A percentile compares a stretch with the other conserved stretches of the same genome.
Conservation (phyloP, 2,888 invertebrate genomes). For the Noctua janthina region DNA sequence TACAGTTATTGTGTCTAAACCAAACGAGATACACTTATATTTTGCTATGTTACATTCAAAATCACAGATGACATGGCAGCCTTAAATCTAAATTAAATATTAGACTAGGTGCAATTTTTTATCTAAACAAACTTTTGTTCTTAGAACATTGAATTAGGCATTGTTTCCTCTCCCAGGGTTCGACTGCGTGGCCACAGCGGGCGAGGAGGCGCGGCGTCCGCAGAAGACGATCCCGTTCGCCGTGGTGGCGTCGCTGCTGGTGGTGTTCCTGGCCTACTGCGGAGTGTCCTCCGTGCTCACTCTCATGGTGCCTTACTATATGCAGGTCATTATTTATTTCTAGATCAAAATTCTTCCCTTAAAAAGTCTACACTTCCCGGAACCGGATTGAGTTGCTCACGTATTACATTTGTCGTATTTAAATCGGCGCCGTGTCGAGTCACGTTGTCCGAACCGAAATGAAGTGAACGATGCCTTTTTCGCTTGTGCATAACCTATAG, state of each 20-base stretch:
- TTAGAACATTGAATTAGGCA: background rate
- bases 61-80: background rate
- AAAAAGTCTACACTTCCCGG: background rate
- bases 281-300: conserved; percentile 97
- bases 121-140: background rate
- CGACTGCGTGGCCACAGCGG: conserved; percentile 97
- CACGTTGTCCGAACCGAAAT: background rate
- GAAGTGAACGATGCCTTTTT: too few species aligned
- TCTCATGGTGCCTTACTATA: conserved; percentile 95
- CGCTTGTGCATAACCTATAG: too few species aligned
- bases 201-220: conserved; percentile 97
- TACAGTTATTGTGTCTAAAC: background rate
- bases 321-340: conserved; percentile 87
- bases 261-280: conserved; percentile 97
- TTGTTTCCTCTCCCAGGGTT: conserved; percentile 91
- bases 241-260: conserved; percentile 94
- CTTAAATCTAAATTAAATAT: background rate
- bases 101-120: background rate
- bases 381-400: too few species aligned
- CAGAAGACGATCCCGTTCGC: conserved; percentile 97
- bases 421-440: too few species aligned
- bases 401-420: too few species aligned
- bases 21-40: background rate
- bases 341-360: background rate
- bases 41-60: background rate